These are phyloP conservation scores for Belonocnema kinseyi DNA, from an alignment of 1,140 invertebrate species.

Conservation along the genomic window DNA sequence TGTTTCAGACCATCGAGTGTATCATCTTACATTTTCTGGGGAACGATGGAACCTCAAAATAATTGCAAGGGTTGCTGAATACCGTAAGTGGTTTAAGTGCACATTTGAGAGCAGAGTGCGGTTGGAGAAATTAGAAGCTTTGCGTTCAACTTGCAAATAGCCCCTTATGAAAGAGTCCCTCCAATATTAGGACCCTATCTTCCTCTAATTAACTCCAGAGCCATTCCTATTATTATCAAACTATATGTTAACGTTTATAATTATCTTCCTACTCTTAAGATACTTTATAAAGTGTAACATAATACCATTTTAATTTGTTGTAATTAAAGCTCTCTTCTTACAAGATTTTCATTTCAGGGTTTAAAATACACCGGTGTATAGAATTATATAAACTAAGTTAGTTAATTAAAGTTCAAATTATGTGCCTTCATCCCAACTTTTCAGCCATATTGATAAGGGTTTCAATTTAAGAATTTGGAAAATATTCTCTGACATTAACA, in stretches of 20 bases:
- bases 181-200: neutral
- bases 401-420: no score
- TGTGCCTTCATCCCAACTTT: no score
- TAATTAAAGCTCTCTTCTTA: no score
- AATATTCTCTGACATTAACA: no score
- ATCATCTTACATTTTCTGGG: constrained; percentile 23
- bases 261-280: no score
- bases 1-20: constrained; percentile 22
- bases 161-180: neutral
- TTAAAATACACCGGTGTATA: no score
- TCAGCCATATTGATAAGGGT: no score
- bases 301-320: no score
- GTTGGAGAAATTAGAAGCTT: constrained; percentile 27
- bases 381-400: no score
- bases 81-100: constrained; percentile 17
- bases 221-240: neutral
- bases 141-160: constrained; percentile 7
- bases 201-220: neutral
- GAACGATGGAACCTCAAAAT: constrained; percentile 27
- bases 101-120: constrained; percentile 13
- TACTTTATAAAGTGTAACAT: no score
- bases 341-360: no score
- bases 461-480: no score
- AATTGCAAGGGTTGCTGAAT: constrained; percentile 23
- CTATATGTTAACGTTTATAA: neutral